Base-by-base conservation (phyloP, 2,797 vertebrate genomes). In the Hozukius guyotensis region DNA sequence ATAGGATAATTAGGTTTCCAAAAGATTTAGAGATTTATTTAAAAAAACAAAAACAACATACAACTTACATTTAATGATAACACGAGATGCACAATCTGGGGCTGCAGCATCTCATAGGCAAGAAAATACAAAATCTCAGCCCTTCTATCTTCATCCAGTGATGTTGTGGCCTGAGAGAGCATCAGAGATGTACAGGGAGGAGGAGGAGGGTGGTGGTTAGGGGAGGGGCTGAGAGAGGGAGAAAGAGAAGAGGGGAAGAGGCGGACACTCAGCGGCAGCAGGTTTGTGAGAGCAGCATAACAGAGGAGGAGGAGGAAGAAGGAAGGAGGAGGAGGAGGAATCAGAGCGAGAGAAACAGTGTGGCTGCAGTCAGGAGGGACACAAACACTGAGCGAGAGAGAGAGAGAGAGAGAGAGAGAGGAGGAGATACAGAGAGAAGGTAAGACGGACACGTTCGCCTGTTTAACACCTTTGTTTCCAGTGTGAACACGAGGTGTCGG, bases 261-360 rank as follows among this genome's bases (percentile, higher is more conserved):
- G 89, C 82, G 67, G 80, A 83, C 83, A 80, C 82, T 83, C 77
- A 60, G 88, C 56, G 69, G 87, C 85, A 89, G 93, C 89, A 92
- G 92, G 88, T 89, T 90, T 90, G 85, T 93, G 89, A 94, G 88
- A 91, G 87, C 90, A 90, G 90, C 92, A 91, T 82, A 49, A 87
- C 78, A 75, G 80, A 88, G 76, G 84, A 91, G 87, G 83, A 87
- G 82, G 78, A 77, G 55, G 78, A 86, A 52, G 38, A 61, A 72
- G 27, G 22, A 65, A 64, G 68, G 60, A 83, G 78, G 80, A 87
- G 61, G 83, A 89, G 84, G 83, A 86, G 81, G 89, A 88, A 89
- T 76, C 83, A 42, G 90, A 91, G 84, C 85, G 84, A 92, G 81
- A 88, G 86, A 88, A 90, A 87, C 89, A 65, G 91, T 82, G 92